phyloP scores from a whole-genome alignment of 1,140 invertebrate species.

The Drosophila seguyi region DNA sequence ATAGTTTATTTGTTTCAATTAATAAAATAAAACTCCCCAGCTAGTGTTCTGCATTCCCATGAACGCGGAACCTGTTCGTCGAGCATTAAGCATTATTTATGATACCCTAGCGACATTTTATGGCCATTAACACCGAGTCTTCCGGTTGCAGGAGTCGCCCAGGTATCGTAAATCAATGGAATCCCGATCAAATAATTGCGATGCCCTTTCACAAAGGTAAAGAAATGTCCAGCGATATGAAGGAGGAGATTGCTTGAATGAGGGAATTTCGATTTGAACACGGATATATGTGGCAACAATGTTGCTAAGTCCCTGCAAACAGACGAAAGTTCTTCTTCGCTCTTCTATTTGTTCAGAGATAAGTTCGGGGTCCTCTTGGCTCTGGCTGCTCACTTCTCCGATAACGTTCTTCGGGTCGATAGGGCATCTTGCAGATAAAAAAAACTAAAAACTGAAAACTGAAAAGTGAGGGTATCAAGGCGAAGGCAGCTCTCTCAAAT shows the following conservation, averaged over 20 bases:
- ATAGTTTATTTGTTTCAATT: too few relatives aligned
- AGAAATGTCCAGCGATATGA: constrained; percentile 35
- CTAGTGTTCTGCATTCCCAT: neutral
- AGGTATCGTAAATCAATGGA: constrained; percentile 69
- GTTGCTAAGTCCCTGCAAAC: constrained; percentile 77
- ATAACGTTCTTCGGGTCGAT: constrained; percentile 44
- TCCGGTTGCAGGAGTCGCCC: constrained; percentile 33
- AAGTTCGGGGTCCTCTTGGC: constrained; percentile 54
- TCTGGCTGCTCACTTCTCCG: neutral
- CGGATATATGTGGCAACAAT: constrained; percentile 68
- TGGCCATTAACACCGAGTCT: constrained; percentile 54
- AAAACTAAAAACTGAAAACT: neutral
- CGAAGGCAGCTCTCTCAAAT: constrained; percentile 29
- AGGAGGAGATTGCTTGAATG: constrained; percentile 59
- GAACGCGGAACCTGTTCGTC: constrained; percentile 57
- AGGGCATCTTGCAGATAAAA: constrained; percentile 61
- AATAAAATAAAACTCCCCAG: neutral
- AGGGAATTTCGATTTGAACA: constrained; percentile 38
- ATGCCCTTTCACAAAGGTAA: constrained; percentile 39
- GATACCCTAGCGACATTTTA: constrained; percentile 46
- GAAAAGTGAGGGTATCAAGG: constrained; percentile 58
- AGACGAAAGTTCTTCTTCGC: constrained; percentile 72
- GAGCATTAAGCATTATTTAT: constrained; percentile 43
- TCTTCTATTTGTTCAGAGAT: constrained; percentile 65
- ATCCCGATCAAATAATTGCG: constrained; percentile 38